These are phyloP conservation scores for Perca fluviatilis DNA, from an alignment of 2,113 vertebrate genomes.

Conservation along the genomic window DNA sequence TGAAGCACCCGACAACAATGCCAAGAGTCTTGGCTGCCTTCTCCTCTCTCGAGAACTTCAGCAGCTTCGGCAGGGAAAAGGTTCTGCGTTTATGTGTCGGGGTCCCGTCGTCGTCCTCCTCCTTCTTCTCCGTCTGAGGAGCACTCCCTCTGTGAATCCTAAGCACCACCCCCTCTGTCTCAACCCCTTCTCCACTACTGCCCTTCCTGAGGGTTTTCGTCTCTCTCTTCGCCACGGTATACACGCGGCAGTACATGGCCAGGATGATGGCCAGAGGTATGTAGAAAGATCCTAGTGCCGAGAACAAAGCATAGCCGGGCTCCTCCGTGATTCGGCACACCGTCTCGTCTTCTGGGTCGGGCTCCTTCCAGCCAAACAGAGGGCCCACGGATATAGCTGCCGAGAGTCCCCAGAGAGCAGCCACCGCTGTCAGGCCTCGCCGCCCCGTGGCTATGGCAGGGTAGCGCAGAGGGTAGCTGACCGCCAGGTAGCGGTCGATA, in stretches of 20 bases:
- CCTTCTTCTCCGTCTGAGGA: constrained; percentile 33
- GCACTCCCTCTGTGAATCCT: constrained; percentile 90
- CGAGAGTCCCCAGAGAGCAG: constrained; percentile 91
- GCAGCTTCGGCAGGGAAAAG: constrained; percentile 86
- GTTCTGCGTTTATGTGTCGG: constrained; percentile 76
- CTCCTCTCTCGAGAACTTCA: constrained; percentile 94
- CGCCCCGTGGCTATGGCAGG: constrained; percentile 89
- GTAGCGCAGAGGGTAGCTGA: constrained; percentile 95
- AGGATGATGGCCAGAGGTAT: constrained; percentile 92
- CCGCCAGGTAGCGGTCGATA: constrained; percentile 94
- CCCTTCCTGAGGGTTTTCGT: constrained; percentile 85
- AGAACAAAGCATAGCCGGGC: constrained; percentile 94
- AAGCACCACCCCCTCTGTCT: constrained; percentile 87
- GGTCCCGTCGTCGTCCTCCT: not conserved
- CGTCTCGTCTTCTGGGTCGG: constrained; percentile 90
- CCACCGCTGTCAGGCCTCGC: constrained; percentile 87
- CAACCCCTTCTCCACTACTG: constrained; percentile 84
- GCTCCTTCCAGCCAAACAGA: constrained; percentile 95
- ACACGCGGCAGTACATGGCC: constrained; percentile 96
- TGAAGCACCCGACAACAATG: constrained; percentile 96
- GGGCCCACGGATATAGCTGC: constrained; percentile 94
- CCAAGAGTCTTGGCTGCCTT: constrained; percentile 97
- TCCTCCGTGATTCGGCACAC: constrained; percentile 94
- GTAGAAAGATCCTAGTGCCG: constrained; percentile 95
- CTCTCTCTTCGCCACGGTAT: constrained; percentile 90